These are phyloP conservation scores for Caligus rogercresseyi DNA, from an alignment of 1,140 invertebrate species.

Conservation along the genomic window DNA sequence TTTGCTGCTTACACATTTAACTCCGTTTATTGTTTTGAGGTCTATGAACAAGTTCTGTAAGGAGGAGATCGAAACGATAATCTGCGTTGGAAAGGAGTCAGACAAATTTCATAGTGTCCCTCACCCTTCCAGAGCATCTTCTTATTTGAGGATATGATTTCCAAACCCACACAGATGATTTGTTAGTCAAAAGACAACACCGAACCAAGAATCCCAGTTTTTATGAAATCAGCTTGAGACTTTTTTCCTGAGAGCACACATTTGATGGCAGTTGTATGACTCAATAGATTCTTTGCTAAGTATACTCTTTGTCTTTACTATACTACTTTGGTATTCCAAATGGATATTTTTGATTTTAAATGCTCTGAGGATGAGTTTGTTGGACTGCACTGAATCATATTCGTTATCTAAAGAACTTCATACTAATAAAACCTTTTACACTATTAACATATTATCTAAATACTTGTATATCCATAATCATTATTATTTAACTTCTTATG, in stretches of 20 bases:
- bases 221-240: constrained; percentile 19
- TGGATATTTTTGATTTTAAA: constrained; percentile 3
- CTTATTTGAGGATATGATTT: constrained; percentile 12
- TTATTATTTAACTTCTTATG: no score
- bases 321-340: not conserved
- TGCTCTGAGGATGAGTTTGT: no score
- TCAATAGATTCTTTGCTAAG: constrained; percentile 16
- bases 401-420: no score
- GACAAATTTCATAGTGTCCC: constrained; percentile 1
- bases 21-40: not conserved
- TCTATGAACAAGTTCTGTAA: constrained; percentile 18
- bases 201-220: constrained; percentile 20
- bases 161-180: constrained; percentile 20
- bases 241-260: not conserved
- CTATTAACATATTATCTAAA: no score
- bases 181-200: constrained; percentile 21
- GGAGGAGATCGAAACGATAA: constrained; percentile 21
- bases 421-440: no score
- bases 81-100: constrained; percentile 22
- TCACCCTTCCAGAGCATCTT: constrained; percentile 13
- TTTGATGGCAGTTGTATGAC: constrained; percentile 16
- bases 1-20: no score
- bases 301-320: constrained; percentile 1
- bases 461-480: no score
- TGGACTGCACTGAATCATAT: no score